Evolutionary conservation across 1,140 invertebrate species (phyloP).

Genomic region (Drosophila bocqueti): DNA sequence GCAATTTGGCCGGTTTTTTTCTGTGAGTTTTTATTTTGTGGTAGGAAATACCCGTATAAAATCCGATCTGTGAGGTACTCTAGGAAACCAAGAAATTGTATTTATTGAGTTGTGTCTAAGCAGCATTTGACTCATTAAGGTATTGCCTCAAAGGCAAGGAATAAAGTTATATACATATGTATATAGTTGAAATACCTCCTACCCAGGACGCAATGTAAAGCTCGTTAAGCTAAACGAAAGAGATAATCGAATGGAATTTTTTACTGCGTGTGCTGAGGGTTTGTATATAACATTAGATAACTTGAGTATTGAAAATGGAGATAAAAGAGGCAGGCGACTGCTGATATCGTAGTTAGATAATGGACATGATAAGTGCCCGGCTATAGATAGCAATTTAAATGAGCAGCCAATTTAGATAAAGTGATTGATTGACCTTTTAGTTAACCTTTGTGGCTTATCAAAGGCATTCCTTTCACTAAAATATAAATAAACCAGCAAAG

Average conservation of each 20-base stretch:
- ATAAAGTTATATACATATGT: neutral
- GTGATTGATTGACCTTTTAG: constrained; percentile 26
- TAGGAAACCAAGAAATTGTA: neutral
- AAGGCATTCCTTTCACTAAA: neutral
- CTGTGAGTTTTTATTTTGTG: constrained; percentile 12
- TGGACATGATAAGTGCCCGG: constrained; percentile 14
- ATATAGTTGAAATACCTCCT: neutral
- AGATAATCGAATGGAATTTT: constrained; percentile 69
- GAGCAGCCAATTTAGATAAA: constrained; percentile 10
- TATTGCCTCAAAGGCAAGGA: neutral
- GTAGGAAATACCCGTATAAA: constrained; percentile 1
- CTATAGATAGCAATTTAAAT: constrained; percentile 21
- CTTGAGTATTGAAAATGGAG: constrained; percentile 29
- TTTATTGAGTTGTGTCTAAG: neutral
- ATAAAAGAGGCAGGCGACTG: constrained; percentile 19
- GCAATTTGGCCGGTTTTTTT: constrained; percentile 41
- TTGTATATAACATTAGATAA: constrained; percentile 20
- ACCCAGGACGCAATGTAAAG: constrained; percentile 22
- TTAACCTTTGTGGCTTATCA: neutral
- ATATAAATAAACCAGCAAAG: constrained; percentile 8
- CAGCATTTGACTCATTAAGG: constrained; percentile 2
- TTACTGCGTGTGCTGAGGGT: neutral
- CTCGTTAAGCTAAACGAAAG: constrained; percentile 67
- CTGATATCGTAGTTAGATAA: constrained; percentile 33
- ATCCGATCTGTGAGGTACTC: neutral